Base-by-base conservation (phyloP, 2,888 invertebrate species). In the Hetaerina titia region DNA sequence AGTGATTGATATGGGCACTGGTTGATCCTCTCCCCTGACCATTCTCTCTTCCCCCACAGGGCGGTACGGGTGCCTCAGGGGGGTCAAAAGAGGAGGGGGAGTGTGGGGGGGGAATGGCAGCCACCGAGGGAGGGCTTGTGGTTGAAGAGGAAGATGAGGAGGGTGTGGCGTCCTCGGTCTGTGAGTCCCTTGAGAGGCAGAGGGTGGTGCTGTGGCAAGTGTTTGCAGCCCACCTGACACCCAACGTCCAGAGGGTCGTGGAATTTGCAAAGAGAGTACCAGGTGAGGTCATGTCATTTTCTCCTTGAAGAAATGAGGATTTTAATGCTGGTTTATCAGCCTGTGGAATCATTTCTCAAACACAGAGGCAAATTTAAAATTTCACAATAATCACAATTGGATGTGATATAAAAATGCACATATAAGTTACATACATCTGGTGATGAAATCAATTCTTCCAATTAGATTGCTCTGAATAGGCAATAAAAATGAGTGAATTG, bases 181-280 rank as follows among this genome's bases (percentile, higher is more conserved):
- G 98, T 63, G 98, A 98, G 96, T 97, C 97, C 95, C 97, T 97
- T 94, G 99, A 99, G 96, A 97, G 98, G 96, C 98, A 98, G 96
- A 98, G 98, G 96, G 98, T 95, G 97, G 98, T 96, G 97, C 97
- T 99, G 96, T 99, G 99, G 99, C 98, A 99, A 96, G 98, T 98
- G 96, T 98, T 99, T 96, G 99, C 99, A 22, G 97, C 97, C 94
- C 98, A 98, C 95, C 98, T 99, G 96, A 99, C 99, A 19, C 99
- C 99, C 11, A 98, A 98, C 96, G 99, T 99, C 95, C 99, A 99
- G 96, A 98, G 98, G 96, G 98, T 99, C 96, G 99, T 99, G 63
- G 99, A 99, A 97, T 99, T 99, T 96, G 99, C 99, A 95, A 99
- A 99, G 97, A 97, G 98, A 96, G 98, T 99, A 96, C 99, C 99